Evolutionary conservation across 2,113 vertebrate genomes (phyloP).

Genomic region (Rhinolophus sinicus): DNA sequence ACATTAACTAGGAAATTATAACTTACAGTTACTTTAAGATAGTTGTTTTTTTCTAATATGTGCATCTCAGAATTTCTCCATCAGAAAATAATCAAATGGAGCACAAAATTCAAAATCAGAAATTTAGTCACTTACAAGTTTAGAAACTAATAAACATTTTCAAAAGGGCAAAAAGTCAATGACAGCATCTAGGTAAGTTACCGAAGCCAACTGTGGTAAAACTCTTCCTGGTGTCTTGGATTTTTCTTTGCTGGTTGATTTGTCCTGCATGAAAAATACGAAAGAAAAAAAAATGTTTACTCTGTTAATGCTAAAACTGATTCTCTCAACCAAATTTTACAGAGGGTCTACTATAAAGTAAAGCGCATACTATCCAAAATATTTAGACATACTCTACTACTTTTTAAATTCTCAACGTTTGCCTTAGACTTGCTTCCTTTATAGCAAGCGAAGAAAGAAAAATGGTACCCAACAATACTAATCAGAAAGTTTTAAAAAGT

Average conservation of each 20-base stretch:
- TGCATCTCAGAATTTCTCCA: background rate
- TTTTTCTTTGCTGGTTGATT: slow-evolving; percentile 70
- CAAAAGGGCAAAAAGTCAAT: background rate
- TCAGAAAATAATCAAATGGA: background rate
- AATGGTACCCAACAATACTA: background rate
- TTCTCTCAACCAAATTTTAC: background rate
- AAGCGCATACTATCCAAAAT: background rate
- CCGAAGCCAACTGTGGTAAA: slow-evolving; percentile 81
- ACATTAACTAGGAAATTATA: background rate
- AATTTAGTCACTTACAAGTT: background rate
- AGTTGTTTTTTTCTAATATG: background rate
- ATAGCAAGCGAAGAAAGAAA: background rate
- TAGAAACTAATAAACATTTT: slow-evolving; percentile 8
- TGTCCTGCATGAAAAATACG: slow-evolving; percentile 51
- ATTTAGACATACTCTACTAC: background rate
- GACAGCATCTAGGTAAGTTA: slow-evolving; percentile 30
- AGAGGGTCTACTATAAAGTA: background rate
- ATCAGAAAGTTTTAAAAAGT: background rate
- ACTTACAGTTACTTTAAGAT: background rate
- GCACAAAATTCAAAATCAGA: slow-evolving; percentile 26
- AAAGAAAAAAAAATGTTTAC: background rate
- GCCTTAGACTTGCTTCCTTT: background rate
- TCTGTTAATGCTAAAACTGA: background rate
- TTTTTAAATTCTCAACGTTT: background rate
- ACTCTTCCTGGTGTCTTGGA: slow-evolving; percentile 49